Evolutionary conservation across 2,888 invertebrate genomes (phyloP).

Genomic region (Tachina fera): DNA sequence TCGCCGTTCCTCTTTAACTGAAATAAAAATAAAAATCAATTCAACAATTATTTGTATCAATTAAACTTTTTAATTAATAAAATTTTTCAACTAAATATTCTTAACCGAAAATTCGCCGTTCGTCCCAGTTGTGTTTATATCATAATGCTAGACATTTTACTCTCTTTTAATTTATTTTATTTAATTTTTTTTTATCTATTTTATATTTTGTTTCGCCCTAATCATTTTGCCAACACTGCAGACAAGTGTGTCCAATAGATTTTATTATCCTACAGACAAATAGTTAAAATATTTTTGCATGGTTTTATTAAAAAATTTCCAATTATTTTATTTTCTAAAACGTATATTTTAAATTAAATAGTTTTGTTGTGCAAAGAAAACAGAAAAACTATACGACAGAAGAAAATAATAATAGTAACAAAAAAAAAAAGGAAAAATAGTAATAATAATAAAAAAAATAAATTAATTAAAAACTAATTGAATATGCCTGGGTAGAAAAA

Average conservation of each 20-base stretch:
- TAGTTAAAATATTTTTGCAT: constrained; percentile 2
- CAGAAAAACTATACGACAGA: background rate
- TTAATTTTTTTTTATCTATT: background rate
- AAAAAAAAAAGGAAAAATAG: background rate
- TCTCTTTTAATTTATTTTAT: background rate
- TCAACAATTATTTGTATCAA: too few species aligned
- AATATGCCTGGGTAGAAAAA: constrained; percentile 15
- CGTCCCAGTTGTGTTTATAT: too few species aligned
- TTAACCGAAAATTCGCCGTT: too few species aligned
- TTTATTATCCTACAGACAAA: constrained; percentile 20
- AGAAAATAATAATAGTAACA: background rate
- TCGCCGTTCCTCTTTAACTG: too few species aligned
- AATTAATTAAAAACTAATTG: constrained; percentile 29
- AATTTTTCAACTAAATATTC: too few species aligned
- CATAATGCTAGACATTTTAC: background rate
- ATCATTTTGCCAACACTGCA: background rate
- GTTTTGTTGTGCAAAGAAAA: background rate
- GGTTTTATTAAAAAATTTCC: constrained; percentile 29
- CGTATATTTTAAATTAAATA: constrained; percentile 7
- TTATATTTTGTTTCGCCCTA: background rate
- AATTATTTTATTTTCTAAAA: constrained; percentile 34
- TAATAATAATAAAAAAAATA: background rate
- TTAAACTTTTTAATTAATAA: too few species aligned
- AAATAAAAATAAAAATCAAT: too few species aligned
- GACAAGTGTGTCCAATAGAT: background rate